Base-by-base conservation (phyloP, 2,797 vertebrate genomes). In the Centroberyx gerrardi region DNA sequence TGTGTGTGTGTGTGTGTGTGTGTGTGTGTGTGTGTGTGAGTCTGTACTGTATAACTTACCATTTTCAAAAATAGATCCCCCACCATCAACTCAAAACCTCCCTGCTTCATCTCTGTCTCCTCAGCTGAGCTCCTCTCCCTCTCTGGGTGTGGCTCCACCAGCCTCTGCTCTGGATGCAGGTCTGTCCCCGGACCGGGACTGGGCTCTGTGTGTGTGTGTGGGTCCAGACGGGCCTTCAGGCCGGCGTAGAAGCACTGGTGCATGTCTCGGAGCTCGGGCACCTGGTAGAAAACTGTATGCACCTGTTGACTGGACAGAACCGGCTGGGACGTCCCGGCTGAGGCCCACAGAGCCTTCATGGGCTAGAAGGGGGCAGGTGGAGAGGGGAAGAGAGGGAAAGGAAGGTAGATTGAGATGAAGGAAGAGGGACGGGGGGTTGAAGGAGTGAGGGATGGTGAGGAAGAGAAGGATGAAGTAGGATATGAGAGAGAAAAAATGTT, bases 291-390 rank as follows among this genome's bases (percentile, higher is more conserved):
- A 60, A 96, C 90, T 0, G 94, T 94, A 76, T 92, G 88, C 55
- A 96, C 91, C 84, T 96, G 83, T n/a, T 78, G 91, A 17, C 77
- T 70, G 81, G 94, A 91, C 64, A 96, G 88, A 15, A 95, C 94
- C 0, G 95, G 95, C 88, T 96, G 94, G 17, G 95, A 96, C 1
- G 95, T 96, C 46, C 94, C 88, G 0, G 95, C 95, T 15, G 94
- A 87, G 4, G 95, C 95, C 59, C 89, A 75, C 72, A 96, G 87
- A 62, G 94, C 94, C 85, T 95, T 95, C 93, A 96, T 88, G 18
- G 95, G 95, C 95, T 96, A 14, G 1, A 59, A 17, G 59, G 14
- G 40, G 8, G 51, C 3, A 4, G 6, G 66, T 13, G 13, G 44
- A 56, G 38, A 9, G 14, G 12, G 27, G 10, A 58, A 14, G 29